Evolutionary conservation across 2,113 vertebrate genomes (phyloP).

Genomic region (Triplophysa tibetana): DNA sequence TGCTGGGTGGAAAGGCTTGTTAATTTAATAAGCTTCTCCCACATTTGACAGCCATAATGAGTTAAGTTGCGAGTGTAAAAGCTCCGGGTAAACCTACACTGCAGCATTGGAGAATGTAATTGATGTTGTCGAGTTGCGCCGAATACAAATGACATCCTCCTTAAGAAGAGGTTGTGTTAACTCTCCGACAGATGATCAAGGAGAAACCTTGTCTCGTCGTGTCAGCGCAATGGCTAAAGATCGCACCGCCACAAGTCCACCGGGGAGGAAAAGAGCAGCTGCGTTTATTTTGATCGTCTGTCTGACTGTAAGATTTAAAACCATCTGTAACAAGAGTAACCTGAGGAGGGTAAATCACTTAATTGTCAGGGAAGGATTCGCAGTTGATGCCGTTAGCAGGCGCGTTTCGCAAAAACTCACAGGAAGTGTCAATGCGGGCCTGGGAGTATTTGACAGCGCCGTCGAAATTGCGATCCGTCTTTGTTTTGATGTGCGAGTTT

Average conservation of each 20-base stretch:
- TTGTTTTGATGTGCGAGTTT: constrained; percentile 13
- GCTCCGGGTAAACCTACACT: constrained; percentile 45
- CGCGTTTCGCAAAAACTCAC: constrained; percentile 1
- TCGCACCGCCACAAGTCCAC: constrained; percentile 3
- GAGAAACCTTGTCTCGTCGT: constrained; percentile 33
- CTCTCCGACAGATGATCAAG: constrained; percentile 18
- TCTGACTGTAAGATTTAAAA: constrained; percentile 22
- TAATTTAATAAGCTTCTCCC: constrained; percentile 59
- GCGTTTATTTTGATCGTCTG: constrained; percentile 33
- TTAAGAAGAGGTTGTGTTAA: constrained; percentile 24
- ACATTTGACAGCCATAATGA: constrained; percentile 56
- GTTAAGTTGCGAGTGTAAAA: constrained; percentile 55
- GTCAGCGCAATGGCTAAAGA: constrained; percentile 31
- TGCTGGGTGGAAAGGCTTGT: constrained; percentile 45
- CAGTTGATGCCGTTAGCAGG: neutral
- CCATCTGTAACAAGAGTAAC: constrained; percentile 22
- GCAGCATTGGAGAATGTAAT: constrained; percentile 47
- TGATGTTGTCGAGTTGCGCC: constrained; percentile 39
- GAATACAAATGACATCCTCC: constrained; percentile 53
- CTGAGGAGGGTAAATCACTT: constrained; percentile 15
- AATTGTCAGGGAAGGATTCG: constrained; percentile 24
- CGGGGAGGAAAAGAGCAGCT: neutral
- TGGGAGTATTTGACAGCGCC: neutral
- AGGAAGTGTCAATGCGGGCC: constrained; percentile 7
- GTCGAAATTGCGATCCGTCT: neutral